Conservation (phyloP, 2,888 invertebrate genomes). For the Eupithecia pulchellata region DNA sequence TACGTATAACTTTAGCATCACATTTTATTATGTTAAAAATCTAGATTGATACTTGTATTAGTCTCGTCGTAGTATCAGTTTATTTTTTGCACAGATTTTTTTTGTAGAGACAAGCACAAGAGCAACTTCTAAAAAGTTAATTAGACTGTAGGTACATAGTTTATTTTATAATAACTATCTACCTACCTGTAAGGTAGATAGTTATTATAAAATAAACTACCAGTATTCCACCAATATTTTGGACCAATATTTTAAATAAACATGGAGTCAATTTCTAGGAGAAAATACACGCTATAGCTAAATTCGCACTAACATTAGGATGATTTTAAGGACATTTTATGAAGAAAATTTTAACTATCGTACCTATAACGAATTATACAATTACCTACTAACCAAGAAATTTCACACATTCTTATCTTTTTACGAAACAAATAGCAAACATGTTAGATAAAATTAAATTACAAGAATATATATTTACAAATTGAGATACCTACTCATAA, state of each 20-base stretch:
- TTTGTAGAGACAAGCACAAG: background rate
- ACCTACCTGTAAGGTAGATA: no score
- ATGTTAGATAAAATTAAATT: background rate
- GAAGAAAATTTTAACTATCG: background rate
- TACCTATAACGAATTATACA: background rate
- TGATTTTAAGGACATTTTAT: background rate
- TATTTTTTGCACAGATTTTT: background rate
- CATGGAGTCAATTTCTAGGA: background rate
- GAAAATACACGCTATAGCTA: background rate
- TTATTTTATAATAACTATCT: background rate
- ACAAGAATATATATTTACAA: constrained; percentile 22
- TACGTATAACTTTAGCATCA: constrained; percentile 18
- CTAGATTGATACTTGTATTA: background rate
- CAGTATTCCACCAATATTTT: no score
- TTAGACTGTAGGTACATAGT: background rate
- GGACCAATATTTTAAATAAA: background rate
- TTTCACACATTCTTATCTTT: background rate
- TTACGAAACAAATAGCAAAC: background rate
- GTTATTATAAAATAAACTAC: background rate
- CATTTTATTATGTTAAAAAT: constrained; percentile 16
- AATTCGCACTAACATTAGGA: background rate
- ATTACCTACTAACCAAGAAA: background rate
- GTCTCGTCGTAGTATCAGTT: background rate
- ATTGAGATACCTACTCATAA: constrained; percentile 44
- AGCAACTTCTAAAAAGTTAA: background rate